phyloP scores from a whole-genome alignment of 2,113 vertebrate species.

The Phrynosoma blainvillii region DNA sequence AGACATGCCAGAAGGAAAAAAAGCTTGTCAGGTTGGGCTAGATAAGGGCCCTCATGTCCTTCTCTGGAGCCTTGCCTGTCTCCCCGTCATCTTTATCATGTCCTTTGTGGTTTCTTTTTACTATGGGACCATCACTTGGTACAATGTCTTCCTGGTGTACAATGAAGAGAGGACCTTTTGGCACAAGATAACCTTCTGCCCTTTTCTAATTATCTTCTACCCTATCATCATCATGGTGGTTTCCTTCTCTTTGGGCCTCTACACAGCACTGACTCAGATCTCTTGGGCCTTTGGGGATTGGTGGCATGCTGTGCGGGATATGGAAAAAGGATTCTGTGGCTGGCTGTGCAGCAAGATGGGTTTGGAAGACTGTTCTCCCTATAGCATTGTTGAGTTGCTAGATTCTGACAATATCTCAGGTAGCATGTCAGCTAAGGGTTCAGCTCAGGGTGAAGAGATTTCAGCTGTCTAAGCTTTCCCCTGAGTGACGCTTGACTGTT shows the following conservation, averaged over 20 bases:
- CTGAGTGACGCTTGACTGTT: background rate
- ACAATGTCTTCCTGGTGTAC: conserved; percentile 98
- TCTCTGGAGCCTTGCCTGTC: conserved; percentile 94
- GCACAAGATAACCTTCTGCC: conserved; percentile 97
- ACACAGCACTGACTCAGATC: conserved; percentile 91
- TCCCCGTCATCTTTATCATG: conserved; percentile 90
- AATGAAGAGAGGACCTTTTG: conserved; percentile 99
- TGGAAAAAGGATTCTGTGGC: conserved; percentile 98
- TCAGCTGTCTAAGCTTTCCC: conserved; percentile 81
- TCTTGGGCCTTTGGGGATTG: conserved; percentile 94
- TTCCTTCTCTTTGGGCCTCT: conserved; percentile 89
- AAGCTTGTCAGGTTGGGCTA: conserved; percentile 81
- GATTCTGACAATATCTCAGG: conserved; percentile 93
- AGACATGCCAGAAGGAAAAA: conserved; percentile 71
- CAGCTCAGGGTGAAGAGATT: conserved; percentile 86
- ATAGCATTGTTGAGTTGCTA: conserved; percentile 95
- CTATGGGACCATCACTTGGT: conserved; percentile 98
- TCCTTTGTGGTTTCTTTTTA: conserved; percentile 97
- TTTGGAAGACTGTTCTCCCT: conserved; percentile 95
- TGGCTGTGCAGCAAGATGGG: conserved; percentile 97
- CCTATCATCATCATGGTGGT: conserved; percentile 94
- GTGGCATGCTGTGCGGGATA: conserved; percentile 92
- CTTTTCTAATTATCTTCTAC: conserved; percentile 95
- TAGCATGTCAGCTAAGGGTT: conserved; percentile 86
- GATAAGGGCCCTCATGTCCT: conserved; percentile 90